phyloP scores from a whole-genome alignment of 2,797 vertebrate species.

The Artibeus jamaicensis region DNA sequence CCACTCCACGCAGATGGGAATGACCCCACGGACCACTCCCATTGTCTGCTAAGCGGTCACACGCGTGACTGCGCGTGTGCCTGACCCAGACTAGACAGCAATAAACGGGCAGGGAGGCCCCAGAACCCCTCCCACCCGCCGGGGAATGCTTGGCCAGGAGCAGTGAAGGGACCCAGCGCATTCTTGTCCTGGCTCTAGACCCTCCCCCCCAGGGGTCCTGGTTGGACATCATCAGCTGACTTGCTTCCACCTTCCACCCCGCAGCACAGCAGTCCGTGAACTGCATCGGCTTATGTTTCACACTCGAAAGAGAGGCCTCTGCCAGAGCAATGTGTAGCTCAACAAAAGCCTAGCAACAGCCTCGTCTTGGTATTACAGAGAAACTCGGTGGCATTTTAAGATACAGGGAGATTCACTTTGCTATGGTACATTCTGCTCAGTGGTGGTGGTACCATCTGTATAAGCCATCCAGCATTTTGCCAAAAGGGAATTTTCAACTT shows the following conservation, averaged over 20 bases:
- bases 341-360: background rate
- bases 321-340: fast-evolving
- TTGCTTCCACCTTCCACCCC: too few species aligned
- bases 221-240: background rate
- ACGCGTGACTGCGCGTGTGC: background rate
- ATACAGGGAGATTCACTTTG: background rate
- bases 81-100: too few species aligned
- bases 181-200: background rate
- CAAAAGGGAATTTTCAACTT: background rate
- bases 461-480: background rate
- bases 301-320: background rate
- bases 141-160: background rate
- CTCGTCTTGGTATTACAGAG: fast-evolving
- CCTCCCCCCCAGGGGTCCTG: background rate
- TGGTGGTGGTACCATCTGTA: background rate
- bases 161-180: background rate
- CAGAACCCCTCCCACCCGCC: fast-evolving
- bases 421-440: background rate
- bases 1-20: background rate
- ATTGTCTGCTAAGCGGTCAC: background rate
- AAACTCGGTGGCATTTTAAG: background rate
- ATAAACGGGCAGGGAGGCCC: background rate
- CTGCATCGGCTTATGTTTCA: background rate
- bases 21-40: background rate
- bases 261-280: fast-evolving